Conservation (phyloP, 2,113 vertebrate species). For the Rhea pennata region DNA sequence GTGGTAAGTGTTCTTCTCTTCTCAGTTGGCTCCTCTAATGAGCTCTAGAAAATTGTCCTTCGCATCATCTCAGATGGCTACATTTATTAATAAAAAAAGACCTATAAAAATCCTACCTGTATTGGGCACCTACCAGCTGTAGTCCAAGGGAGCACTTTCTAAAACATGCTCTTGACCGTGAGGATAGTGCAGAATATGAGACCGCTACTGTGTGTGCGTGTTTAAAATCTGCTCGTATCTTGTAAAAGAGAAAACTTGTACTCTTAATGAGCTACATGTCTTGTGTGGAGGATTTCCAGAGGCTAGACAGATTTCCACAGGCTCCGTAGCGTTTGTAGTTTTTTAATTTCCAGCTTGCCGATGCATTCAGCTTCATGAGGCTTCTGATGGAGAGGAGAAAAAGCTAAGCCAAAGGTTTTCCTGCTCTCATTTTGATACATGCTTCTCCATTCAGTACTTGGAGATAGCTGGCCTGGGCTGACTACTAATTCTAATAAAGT, state of each 20-base stretch:
- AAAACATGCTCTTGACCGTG: neutral
- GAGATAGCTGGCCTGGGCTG: neutral
- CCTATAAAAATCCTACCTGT: neutral
- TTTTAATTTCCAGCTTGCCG: neutral
- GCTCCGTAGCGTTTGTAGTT: neutral
- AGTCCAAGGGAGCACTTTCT: neutral
- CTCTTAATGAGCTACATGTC: neutral
- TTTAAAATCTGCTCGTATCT: neutral
- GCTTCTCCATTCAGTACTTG: neutral
- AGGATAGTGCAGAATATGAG: neutral
- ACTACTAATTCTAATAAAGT: neutral
- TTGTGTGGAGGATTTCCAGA: neutral
- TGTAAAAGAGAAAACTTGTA: neutral
- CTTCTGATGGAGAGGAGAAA: neutral
- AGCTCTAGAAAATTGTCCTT: neutral
- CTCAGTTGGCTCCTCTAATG: neutral
- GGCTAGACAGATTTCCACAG: neutral
- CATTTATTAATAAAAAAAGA: neutral
- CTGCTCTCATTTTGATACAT: fast-evolving
- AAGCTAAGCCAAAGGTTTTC: neutral
- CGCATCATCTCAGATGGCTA: neutral
- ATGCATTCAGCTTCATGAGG: neutral
- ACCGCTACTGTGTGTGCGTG: neutral
- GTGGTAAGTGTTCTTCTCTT: neutral
- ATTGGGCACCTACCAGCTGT: neutral